These are phyloP conservation scores for Limanda limanda DNA, from an alignment of 2,113 vertebrate genomes.

Conservation along the genomic window DNA sequence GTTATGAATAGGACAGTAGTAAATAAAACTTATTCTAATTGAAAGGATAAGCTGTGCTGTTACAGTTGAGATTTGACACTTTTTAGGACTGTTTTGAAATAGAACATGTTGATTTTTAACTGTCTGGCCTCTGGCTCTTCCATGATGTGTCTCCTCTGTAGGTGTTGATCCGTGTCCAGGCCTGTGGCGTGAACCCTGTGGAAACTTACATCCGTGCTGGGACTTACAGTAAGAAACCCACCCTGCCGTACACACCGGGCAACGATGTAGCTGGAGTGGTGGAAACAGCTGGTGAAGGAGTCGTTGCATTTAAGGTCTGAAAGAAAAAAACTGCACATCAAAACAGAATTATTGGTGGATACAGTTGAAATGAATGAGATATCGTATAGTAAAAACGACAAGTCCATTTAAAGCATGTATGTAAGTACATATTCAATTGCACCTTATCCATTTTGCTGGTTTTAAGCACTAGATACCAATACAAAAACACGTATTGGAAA, in stretches of 20 bases:
- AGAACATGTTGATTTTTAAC: not conserved
- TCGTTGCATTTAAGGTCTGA: conserved; percentile 86
- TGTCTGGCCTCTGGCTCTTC: not conserved
- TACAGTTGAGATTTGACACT: no score
- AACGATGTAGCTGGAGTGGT: conserved; percentile 88
- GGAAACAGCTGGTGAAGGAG: conserved; percentile 83
- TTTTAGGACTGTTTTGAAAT: not conserved
- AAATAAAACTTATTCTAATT: no score
- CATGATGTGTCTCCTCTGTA: conserved; percentile 63
- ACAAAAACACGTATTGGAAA: no score
- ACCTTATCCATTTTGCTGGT: no score
- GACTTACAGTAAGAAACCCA: conserved; percentile 75
- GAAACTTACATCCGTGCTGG: conserved; percentile 94
- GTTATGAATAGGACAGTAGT: no score
- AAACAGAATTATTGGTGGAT: no score
- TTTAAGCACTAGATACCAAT: no score
- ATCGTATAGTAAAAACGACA: no score
- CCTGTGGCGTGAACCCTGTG: conserved; percentile 94
- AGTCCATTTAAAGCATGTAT: no score
- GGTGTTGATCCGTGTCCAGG: conserved; percentile 91
- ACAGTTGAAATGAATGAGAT: no score
- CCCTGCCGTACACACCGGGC: conserved; percentile 90
- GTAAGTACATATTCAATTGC: not conserved
- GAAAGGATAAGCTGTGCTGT: no score
- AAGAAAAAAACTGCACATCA: not conserved